Evolutionary conservation across 2,888 invertebrate genomes (phyloP).

Genomic region (Temnothorax ravouxi): DNA sequence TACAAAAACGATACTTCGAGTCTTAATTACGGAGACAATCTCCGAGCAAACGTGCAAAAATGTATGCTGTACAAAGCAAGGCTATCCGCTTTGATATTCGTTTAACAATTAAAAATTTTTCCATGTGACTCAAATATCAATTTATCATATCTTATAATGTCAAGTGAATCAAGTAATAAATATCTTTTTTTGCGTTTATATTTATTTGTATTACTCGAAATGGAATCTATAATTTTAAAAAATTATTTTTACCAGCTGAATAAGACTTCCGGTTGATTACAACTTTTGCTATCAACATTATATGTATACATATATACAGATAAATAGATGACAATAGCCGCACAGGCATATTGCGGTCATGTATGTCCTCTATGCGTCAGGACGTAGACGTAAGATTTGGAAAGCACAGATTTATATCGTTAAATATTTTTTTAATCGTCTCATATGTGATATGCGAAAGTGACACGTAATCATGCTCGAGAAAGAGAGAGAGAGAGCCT

Average conservation of each 20-base stretch:
- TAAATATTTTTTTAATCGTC: constrained; percentile 1
- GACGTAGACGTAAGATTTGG: not conserved
- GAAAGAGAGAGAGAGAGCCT: not conserved
- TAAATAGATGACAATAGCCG: not conserved
- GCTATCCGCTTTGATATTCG: not conserved
- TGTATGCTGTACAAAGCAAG: not conserved
- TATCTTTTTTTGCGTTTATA: not conserved
- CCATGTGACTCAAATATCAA: not conserved
- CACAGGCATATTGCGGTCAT: constrained; percentile 21
- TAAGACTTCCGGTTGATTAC: constrained; percentile 13
- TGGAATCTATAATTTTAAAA: not conserved
- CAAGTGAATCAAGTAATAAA: not conserved
- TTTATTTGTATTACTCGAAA: not conserved
- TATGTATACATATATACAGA: not conserved
- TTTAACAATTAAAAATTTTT: constrained; percentile 3
- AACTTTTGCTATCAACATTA: not conserved
- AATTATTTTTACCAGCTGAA: not conserved
- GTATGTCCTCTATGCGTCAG: not conserved
- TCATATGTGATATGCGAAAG: not conserved
- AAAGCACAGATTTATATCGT: not conserved
- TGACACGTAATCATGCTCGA: not conserved
- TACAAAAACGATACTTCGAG: not conserved
- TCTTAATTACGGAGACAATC: constrained; percentile 30
- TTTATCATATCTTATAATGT: not conserved
- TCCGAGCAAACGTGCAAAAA: constrained; percentile 5